Base-by-base conservation (phyloP, 1,140 invertebrate genomes). In the Asbolus verrucosus region DNA sequence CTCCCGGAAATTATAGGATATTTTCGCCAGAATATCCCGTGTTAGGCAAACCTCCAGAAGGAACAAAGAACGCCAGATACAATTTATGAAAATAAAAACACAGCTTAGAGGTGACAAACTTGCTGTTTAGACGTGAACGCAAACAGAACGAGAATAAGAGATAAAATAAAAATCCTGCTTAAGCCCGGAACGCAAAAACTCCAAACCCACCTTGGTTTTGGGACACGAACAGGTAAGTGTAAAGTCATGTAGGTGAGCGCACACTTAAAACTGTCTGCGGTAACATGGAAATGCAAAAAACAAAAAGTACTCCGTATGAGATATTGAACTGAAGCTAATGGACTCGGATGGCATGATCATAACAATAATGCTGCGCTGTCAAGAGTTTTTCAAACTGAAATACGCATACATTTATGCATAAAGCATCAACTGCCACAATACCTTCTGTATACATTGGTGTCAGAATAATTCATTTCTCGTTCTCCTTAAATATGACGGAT, bases 321-420 rank as follows among this genome's bases (percentile, higher is more conserved):
- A 36, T 50, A 50, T 50, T 50, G 43, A 50, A 50, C 43, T 36
- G 33, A n/a, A 36, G 5, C 33, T 50, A 27, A 50, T 50, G 43
- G 43, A 50, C 18, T 50, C n/a, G 43, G 18, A 8, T 59, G 36
- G 16, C 54, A 54, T 43, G 43, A 43, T 11, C 65, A 33, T 39
- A n/a, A n/a, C n/a, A 59, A 46, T 62, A 69, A 69, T 63, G 38
- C 24, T 30, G 39, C 27, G 66, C 66, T 68, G 66, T 68, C 66
- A 36, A 19, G 59, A 14, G 11, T 54, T 54, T 54, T 54, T 8
- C 41, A 30, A 30, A 66, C 65, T 19, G 67, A 62, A 69, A 69
- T 63, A 59, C 46, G 46, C 46, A 54, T 69, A 69, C 62, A 69
- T 63, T 63, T 69, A 69, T 69, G 67, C 62, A 69, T 69, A 69